phyloP scores from a whole-genome alignment of 2,888 invertebrate genomes.

The Eilema griseolum region DNA sequence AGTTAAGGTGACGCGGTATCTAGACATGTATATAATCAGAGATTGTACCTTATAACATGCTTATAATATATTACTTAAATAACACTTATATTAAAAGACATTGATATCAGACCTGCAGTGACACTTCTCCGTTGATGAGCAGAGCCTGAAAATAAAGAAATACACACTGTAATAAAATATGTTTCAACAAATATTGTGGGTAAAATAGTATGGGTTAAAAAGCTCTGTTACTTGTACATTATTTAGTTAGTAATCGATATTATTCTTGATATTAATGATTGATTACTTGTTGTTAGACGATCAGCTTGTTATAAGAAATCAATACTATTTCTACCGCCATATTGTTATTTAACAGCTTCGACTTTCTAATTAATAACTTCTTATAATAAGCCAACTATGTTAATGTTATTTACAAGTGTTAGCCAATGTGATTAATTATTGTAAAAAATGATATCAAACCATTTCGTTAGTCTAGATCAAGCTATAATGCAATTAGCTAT shows the following conservation, averaged over 20 bases:
- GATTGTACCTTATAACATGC: background rate
- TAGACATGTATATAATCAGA: background rate
- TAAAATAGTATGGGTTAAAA: background rate
- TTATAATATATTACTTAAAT: background rate
- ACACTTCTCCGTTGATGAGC: constrained; percentile 19
- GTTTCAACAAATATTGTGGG: background rate
- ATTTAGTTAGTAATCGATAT: background rate
- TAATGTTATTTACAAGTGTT: background rate
- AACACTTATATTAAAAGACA: constrained; percentile 9
- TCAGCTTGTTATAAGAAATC: constrained; percentile 3
- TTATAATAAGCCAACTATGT: constrained; percentile 8
- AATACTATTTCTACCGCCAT: background rate
- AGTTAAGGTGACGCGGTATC: background rate
- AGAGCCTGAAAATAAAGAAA: constrained; percentile 22
- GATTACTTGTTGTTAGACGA: background rate
- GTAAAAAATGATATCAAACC: background rate
- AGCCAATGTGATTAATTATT: background rate
- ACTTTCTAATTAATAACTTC: background rate
- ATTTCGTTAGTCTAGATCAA: background rate
- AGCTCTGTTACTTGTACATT: background rate
- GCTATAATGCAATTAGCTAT: constrained; percentile 11
- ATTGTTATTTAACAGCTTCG: background rate
- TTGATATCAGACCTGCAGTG: constrained; percentile 19
- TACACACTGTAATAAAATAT: constrained; percentile 2
- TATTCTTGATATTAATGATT: background rate